A percentile compares a stretch with the other conserved stretches of the same genome.
phyloP scores from a whole-genome alignment of 2,888 invertebrate genomes.

The Caenorhabditis afra region DNA sequence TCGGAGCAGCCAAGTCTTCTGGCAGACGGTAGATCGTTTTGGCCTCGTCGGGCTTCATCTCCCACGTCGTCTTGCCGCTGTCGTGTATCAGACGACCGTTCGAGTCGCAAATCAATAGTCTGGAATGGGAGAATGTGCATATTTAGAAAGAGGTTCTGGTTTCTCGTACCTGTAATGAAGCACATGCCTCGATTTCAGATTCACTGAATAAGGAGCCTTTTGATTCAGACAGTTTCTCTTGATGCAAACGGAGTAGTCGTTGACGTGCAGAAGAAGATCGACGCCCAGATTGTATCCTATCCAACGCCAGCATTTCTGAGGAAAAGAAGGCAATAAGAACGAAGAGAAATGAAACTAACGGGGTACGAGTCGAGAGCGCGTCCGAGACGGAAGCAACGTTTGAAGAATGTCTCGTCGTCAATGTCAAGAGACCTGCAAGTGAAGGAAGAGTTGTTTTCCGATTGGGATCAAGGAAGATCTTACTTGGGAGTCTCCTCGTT shows the following conservation, averaged over 20 bases:
- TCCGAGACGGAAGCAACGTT: conserved; percentile 66
- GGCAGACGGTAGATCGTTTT: conserved; percentile 52
- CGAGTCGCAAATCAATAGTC: conserved; percentile 40
- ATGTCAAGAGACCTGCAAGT: conserved; percentile 57
- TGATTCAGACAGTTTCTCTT: conserved; percentile 66
- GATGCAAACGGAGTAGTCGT: conserved; percentile 55
- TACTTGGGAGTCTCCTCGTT: conserved; percentile 66
- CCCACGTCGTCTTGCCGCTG: conserved; percentile 42
- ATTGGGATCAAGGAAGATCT: not conserved
- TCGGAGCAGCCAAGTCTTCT: conserved; percentile 40
- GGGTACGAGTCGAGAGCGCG: conserved; percentile 62
- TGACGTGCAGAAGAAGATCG: conserved; percentile 69
- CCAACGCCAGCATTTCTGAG: conserved; percentile 76
- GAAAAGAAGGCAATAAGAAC: not conserved
- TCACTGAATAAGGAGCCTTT: conserved; percentile 65
- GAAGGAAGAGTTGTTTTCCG: not conserved
- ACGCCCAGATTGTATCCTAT: conserved; percentile 73
- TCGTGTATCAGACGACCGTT: conserved; percentile 31
- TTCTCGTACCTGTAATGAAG: conserved; percentile 65
- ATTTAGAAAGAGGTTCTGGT: too few species aligned
- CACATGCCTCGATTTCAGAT: conserved; percentile 41
- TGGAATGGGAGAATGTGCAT: conserved; percentile 7
- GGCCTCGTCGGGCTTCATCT: conserved; percentile 35
- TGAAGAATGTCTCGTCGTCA: conserved; percentile 66
- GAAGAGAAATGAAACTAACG: conserved; percentile 30